Conservation (phyloP, 2,797 vertebrate genomes). For the Synanceia verrucosa region DNA sequence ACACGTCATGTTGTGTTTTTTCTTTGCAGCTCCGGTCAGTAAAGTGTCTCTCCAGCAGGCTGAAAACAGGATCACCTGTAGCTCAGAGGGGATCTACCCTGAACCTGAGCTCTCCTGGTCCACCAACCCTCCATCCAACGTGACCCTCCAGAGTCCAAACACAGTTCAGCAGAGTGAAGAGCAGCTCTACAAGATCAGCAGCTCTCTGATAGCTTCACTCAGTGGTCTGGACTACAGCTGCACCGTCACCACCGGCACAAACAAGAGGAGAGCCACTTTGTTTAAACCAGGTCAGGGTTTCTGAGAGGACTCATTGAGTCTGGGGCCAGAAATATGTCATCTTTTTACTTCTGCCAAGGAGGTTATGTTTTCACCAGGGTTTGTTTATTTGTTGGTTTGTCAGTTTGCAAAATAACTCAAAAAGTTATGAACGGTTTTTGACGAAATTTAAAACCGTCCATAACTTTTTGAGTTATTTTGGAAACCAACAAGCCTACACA, state of each 20-base stretch:
- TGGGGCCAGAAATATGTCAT: not conserved
- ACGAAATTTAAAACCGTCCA: no score
- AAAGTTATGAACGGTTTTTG: no score
- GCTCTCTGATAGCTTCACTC: not conserved
- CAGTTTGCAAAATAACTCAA: no score
- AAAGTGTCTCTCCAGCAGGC: slow-evolving; percentile 26
- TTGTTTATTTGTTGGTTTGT: no score
- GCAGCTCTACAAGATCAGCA: slow-evolving; percentile 55
- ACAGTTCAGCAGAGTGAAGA: not conserved
- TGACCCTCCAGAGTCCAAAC: rapidly evolving
- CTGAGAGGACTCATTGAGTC: not conserved
- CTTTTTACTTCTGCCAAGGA: no score
- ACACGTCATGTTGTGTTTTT: no score
- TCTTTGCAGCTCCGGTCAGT: slow-evolving; percentile 8
- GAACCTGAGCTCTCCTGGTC: slow-evolving; percentile 56
- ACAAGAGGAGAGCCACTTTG: not conserved
- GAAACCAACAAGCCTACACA: no score
- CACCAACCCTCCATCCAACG: not conserved
- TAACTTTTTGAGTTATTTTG: no score
- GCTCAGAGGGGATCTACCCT: slow-evolving; percentile 60
- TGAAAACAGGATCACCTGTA: slow-evolving; percentile 46
- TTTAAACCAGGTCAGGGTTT: slow-evolving; percentile 27
- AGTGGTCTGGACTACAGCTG: not conserved
- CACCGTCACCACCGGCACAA: not conserved
- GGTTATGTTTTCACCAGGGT: no score